These are phyloP conservation scores for Hapalemur alaotrensis DNA, from an alignment of 2,797 vertebrate species.

Conservation along the genomic window DNA sequence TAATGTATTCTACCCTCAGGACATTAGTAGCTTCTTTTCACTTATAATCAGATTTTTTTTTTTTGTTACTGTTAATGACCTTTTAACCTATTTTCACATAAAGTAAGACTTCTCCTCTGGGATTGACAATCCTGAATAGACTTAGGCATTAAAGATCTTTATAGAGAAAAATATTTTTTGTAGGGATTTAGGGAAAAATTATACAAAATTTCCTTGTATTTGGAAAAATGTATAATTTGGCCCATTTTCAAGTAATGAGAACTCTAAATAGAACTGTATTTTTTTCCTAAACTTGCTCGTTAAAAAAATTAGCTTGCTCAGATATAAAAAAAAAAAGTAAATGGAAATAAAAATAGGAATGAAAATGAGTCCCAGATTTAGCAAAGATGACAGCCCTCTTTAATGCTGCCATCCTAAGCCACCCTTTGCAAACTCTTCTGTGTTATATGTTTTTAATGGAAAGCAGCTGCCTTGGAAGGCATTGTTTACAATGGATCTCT, in stretches of 20 bases:
- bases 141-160: slow-evolving; percentile 16
- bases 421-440: slow-evolving; percentile 45
- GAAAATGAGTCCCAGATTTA: slow-evolving; percentile 69
- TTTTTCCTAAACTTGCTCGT: slow-evolving; percentile 4
- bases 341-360: slow-evolving; percentile 74
- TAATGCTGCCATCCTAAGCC: slow-evolving; percentile 39
- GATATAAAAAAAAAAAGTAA: slow-evolving; percentile 61
- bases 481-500: slow-evolving; percentile 74
- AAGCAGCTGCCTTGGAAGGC: slow-evolving; percentile 68
- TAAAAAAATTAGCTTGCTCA: slow-evolving; percentile 68
- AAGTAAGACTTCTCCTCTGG: slow-evolving; percentile 67
- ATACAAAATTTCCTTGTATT: slow-evolving; percentile 44
- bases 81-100: slow-evolving; percentile 77
- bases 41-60: slow-evolving; percentile 59
- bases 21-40: slow-evolving; percentile 63
- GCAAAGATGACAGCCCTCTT: slow-evolving; percentile 62
- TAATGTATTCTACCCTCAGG: slow-evolving; percentile 74
- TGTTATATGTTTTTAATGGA: slow-evolving; percentile 67
- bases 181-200: background rate
- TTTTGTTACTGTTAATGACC: slow-evolving; percentile 45
- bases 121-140: slow-evolving; percentile 57
- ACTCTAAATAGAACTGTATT: slow-evolving; percentile 61
- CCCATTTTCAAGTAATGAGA: slow-evolving; percentile 77
- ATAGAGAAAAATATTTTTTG: slow-evolving; percentile 34
- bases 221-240: slow-evolving; percentile 62